Evolutionary conservation across 2,113 vertebrate genomes (phyloP).

Genomic region (Thamnophis sirtalis): DNA sequence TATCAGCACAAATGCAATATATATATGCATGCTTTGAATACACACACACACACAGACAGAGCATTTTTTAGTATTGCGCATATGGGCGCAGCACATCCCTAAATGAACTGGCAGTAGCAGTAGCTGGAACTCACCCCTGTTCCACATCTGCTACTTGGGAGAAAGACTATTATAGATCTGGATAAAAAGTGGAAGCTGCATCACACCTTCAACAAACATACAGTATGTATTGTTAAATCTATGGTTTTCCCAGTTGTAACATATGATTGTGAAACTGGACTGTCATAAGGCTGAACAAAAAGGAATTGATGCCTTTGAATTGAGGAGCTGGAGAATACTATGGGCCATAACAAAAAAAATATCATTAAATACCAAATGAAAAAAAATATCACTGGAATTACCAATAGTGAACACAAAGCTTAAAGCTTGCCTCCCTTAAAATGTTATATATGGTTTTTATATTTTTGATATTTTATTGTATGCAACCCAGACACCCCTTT

Average conservation of each 20-base stretch:
- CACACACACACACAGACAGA: no score
- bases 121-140: no score
- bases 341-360: neutral
- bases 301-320: neutral
- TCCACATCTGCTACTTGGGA: neutral
- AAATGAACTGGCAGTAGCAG: no score
- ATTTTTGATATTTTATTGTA: neutral
- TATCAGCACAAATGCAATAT: no score
- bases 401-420: neutral
- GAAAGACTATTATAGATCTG: neutral
- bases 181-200: neutral
- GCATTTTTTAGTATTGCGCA: no score
- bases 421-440: neutral
- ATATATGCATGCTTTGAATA: no score
- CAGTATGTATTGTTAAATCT: neutral
- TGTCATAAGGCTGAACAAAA: neutral
- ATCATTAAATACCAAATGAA: neutral
- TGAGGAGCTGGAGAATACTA: neutral
- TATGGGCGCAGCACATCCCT: no score
- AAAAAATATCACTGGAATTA: neutral
- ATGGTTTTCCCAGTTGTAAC: neutral
- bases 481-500: neutral
- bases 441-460: neutral
- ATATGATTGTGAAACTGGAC: neutral
- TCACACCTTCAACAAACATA: neutral